Evolutionary conservation across 2,888 invertebrate species (phyloP), one percentile per base, ranked within the genome.

Genomic region (Carpatolechia fugitivella): DNA sequence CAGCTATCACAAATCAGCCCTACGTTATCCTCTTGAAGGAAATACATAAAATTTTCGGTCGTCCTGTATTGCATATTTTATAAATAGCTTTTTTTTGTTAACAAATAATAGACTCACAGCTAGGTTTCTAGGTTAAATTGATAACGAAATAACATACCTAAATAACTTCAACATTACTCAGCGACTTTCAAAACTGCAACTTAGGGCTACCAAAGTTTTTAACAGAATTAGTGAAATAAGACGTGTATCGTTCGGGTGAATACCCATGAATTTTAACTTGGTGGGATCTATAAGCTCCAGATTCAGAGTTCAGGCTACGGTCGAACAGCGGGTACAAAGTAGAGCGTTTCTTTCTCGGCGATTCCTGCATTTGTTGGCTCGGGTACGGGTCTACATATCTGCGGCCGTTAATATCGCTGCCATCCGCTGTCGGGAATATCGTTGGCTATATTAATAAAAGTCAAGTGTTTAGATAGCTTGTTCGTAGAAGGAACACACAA

Each of bases 361-460:
- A 80, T 18, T 89, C 89, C 65, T 88, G 89, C 76, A 89, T 78
- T 63, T 85, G 87, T 62, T 85, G 84, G 41, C 72, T 80, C n/a
- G 89, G 88, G 64, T 88, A 90, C 0, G 89, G 87, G 61, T 90
- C 89, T 67, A 90, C 85, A 68, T 82, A 90, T 55, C 89, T 79
- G 54, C 88, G 68, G 61, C 80, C 80, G 57, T 74, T 85, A 78
- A 86, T 81, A 77, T 89, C 87, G 76, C 68, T 86, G 80, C 84
- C 85, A 79, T 90, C 88, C 82, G 80, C 89, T 89, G 86, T 87
- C 79, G 80, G 81, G 78, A 81, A 85, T 80, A 84, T 80, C 74
- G 80, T 78, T 81, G 73, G 78, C 85, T 83, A 76, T 64, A 80
- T 84, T 85, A 82, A 80, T 82, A 71, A 82, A 84, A 83, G 70